Evolutionary conservation across 2,113 vertebrate species (phyloP).

Genomic region (Bambusicola thoracicus): DNA sequence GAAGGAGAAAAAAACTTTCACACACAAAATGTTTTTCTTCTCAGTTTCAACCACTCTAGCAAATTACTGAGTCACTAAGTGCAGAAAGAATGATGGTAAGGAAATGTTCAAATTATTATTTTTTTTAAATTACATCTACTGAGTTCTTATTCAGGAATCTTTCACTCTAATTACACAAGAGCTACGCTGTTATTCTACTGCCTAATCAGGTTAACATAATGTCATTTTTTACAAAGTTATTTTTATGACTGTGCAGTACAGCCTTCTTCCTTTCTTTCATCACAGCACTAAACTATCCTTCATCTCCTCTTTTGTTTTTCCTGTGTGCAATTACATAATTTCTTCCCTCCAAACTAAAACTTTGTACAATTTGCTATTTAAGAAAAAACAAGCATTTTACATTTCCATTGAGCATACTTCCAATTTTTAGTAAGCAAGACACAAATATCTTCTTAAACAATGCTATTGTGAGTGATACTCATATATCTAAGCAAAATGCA

Average conservation of each 20-base stretch:
- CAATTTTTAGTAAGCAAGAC: background rate
- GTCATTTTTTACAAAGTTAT: slow-evolving; percentile 21
- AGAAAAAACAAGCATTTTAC: rapidly evolving
- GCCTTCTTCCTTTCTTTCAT: slow-evolving; percentile 11
- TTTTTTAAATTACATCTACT: background rate
- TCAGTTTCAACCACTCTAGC: background rate
- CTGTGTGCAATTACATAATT: background rate
- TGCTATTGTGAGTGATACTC: background rate
- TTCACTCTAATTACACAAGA: slow-evolving; percentile 1
- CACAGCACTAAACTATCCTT: slow-evolving; percentile 35
- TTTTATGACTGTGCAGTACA: background rate
- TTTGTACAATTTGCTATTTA: background rate
- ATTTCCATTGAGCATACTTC: background rate
- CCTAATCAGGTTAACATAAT: slow-evolving; percentile 40
- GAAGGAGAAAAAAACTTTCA: slow-evolving; percentile 7
- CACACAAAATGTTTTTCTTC: background rate
- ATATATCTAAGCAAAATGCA: background rate
- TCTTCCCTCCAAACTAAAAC: background rate
- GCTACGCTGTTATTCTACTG: slow-evolving; percentile 20
- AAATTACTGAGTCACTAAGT: slow-evolving; percentile 12
- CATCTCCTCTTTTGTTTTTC: background rate
- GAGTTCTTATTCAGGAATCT: background rate
- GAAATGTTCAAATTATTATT: slow-evolving; percentile 11
- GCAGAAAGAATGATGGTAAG: slow-evolving; percentile 1
- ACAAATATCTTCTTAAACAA: background rate